Evolutionary conservation across 2,113 vertebrate species (phyloP), one percentile per base, ranked within the genome.

Genomic region (Nothocercus julius): DNA sequence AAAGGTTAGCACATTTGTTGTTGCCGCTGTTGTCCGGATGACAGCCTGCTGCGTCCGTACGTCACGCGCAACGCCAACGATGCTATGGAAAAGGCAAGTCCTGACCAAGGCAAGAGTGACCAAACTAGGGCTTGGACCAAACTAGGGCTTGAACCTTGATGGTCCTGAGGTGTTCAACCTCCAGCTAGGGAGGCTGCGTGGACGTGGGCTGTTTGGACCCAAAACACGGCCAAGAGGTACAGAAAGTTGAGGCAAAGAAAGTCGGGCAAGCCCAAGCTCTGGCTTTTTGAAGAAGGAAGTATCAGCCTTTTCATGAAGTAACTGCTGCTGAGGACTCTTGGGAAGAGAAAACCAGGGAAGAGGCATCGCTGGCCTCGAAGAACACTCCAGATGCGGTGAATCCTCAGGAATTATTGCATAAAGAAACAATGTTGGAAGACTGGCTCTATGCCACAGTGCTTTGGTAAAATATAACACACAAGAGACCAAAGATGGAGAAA

Each of bases 131-230:
- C 7, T 5, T 5, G 22, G 38, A 38, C 51, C 38, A 13, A 0
- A 24, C 13, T 8, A 44, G 32, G 36, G 27, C 7, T 5, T 5
- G 22, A 2, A 49, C 0, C 0, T 3, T 28, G 68, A 28, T 11
- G 38, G 19, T 9, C 69, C 15, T 10, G 24, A 75, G 59, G 78
- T 22, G 74, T 61, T 32, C 30, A 59, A 4, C 61, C 45, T 44
- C 1, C 5, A 56, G 61, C 66, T 8, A 7, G 11, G 13, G 0
- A 22, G n/a, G 12, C 0, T 13, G 27, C 19, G 5, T 19, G 1
- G 6, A 8, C 20, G 13, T 19, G 13, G 42, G 32, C 66, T 16
- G 34, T n/a, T 79, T 32, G 7, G 17, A 47, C 3, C 32, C 34
- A 30, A 19, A 47, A 38, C 6, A 40, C 11, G 30, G 20, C n/a